Evolutionary conservation across 2,113 vertebrate species (phyloP).

Genomic region (Oreotragus oreotragus): DNA sequence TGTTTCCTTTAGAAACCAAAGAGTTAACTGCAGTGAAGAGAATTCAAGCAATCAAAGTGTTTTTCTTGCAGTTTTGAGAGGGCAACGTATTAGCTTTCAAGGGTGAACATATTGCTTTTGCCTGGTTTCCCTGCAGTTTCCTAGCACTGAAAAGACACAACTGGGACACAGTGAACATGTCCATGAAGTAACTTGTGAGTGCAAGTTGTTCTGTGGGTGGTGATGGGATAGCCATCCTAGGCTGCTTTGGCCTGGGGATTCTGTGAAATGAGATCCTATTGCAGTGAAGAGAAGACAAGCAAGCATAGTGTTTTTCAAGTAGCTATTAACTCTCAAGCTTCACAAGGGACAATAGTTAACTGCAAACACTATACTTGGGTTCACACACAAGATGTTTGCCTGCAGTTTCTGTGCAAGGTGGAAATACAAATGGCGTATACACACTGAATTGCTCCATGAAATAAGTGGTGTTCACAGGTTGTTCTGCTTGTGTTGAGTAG

Average conservation of each 20-base stretch:
- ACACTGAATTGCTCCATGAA: not conserved
- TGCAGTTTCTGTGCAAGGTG: not conserved
- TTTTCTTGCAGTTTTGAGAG: not conserved
- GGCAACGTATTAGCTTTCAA: not conserved
- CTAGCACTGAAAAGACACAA: not conserved
- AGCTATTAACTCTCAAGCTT: not conserved
- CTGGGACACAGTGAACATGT: not conserved
- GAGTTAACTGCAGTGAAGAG: not conserved
- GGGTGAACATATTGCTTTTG: not conserved
- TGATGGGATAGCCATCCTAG: not conserved
- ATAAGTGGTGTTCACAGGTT: not conserved
- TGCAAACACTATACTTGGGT: not conserved
- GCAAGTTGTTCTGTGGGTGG: not conserved
- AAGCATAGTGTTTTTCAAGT: not conserved
- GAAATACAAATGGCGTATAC: not conserved
- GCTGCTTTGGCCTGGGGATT: not conserved
- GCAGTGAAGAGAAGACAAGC: not conserved
- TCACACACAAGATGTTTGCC: not conserved
- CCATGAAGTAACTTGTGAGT: not conserved
- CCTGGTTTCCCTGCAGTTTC: not conserved
- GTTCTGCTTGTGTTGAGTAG: not conserved
- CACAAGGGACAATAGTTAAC: not conserved
- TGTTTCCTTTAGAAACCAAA: not conserved
- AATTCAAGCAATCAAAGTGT: not conserved
- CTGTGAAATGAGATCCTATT: not conserved